These are phyloP conservation scores for Micropterix aruncella DNA, from an alignment of 2,888 invertebrate genomes.

Conservation along the genomic window DNA sequence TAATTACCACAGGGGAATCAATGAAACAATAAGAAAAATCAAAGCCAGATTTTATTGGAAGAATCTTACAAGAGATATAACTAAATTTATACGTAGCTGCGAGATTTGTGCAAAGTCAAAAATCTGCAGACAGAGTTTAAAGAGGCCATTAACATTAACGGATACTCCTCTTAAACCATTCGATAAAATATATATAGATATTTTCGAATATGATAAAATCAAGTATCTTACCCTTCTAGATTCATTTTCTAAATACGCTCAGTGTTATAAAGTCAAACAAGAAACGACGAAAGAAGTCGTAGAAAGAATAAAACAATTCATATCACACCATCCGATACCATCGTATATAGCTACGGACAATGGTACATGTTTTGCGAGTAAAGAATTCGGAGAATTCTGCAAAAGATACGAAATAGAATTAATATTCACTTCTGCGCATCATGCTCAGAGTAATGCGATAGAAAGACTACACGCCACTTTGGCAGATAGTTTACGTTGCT, in stretches of 20 bases:
- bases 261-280: background rate
- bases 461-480: background rate
- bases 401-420: background rate
- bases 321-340: background rate
- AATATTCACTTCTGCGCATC: background rate
- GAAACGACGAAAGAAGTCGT: background rate
- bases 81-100: background rate
- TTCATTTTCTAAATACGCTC: background rate
- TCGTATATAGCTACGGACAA: background rate
- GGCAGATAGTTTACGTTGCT: background rate
- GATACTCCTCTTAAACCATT: background rate
- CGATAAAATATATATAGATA: background rate
- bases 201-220: background rate
- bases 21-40: background rate
- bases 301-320: background rate
- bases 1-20: background rate
- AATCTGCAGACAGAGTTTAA: background rate
- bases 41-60: background rate
- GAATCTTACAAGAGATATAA: background rate
- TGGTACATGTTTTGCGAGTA: background rate
- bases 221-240: background rate
- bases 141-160: background rate
- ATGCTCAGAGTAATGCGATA: background rate
- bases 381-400: background rate
- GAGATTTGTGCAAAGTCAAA: background rate